These are phyloP conservation scores for Esox niger DNA, from an alignment of 2,113 vertebrate genomes.

Conservation along the genomic window DNA sequence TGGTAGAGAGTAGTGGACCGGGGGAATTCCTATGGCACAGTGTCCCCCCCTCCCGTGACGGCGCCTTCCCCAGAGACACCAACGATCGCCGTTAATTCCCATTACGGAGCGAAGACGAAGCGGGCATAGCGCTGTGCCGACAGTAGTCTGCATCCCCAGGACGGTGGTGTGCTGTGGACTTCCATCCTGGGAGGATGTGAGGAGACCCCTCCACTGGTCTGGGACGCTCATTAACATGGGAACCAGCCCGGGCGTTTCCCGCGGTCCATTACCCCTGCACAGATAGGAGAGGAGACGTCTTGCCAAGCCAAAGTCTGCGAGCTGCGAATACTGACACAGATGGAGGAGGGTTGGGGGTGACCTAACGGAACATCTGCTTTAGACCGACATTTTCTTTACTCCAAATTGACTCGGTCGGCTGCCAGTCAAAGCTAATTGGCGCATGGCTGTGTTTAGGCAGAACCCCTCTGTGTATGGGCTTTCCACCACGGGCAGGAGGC, in stretches of 20 bases:
- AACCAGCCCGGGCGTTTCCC: slow-evolving; percentile 36
- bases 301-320: slow-evolving; percentile 5
- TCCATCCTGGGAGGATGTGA: slow-evolving; percentile 54
- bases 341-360: slow-evolving; percentile 7
- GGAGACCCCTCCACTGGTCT: slow-evolving; percentile 45
- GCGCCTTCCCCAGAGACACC: slow-evolving; percentile 23
- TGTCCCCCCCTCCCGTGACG: background rate
- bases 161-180: slow-evolving; percentile 35
- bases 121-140: slow-evolving; percentile 47
- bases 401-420: slow-evolving; percentile 20
- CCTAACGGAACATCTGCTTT: slow-evolving; percentile 39
- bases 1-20: slow-evolving; percentile 9
- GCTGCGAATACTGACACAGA: slow-evolving; percentile 38
- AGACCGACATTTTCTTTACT: slow-evolving; percentile 28
- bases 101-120: slow-evolving; percentile 46
- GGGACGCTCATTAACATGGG: slow-evolving; percentile 38
- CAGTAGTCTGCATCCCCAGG: slow-evolving; percentile 37
- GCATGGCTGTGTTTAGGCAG: slow-evolving; percentile 21
- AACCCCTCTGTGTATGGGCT: background rate
- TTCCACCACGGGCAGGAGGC: no score
- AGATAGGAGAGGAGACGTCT: slow-evolving; percentile 8
- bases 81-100: slow-evolving; percentile 44
- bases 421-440: slow-evolving; percentile 14
- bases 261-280: slow-evolving; percentile 2
- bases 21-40: slow-evolving; percentile 2